Percentiles rank a stretch among this genome's conserved stretches.
These are phyloP conservation scores for Julus scandinavius DNA, from an alignment of 2,888 invertebrate species.

Conservation along the genomic window DNA sequence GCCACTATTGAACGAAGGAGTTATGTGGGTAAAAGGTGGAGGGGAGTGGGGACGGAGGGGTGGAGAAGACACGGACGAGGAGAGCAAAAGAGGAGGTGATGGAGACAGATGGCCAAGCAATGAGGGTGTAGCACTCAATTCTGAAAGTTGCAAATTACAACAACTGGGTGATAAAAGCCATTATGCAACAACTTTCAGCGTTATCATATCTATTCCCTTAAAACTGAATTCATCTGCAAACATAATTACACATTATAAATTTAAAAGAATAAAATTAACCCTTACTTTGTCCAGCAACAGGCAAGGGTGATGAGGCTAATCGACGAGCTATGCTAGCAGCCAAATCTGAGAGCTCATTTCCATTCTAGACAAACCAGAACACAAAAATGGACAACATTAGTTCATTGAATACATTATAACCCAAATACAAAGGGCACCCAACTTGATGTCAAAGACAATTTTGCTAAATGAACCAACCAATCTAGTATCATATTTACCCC, in stretches of 20 bases:
- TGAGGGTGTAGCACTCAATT: slow-evolving; percentile 50
- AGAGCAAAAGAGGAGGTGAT: slow-evolving; percentile 50
- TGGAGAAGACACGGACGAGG: slow-evolving; percentile 51
- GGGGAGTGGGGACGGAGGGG: slow-evolving; percentile 53
- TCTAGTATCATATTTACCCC: background rate
- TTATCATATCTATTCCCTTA: background rate
- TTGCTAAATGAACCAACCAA: no score
- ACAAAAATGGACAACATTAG: background rate
- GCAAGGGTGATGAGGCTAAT: slow-evolving; percentile 37
- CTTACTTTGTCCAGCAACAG: slow-evolving; percentile 50
- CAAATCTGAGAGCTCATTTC: slow-evolving; percentile 15
- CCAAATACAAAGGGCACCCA: no score
- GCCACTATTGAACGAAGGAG: background rate
- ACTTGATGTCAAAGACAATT: no score
- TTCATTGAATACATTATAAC: background rate
- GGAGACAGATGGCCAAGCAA: slow-evolving; percentile 50
- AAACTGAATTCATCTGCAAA: background rate
- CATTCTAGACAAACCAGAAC: background rate
- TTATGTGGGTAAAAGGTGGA: slow-evolving; percentile 19
- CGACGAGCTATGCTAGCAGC: background rate
- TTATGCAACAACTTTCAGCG: background rate
- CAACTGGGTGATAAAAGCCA: background rate
- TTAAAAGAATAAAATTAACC: background rate
- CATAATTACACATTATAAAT: background rate
- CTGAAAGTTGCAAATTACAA: slow-evolving; percentile 47